phyloP scores from a whole-genome alignment of 2,888 invertebrate genomes.

The Adelognathus sp. region DNA sequence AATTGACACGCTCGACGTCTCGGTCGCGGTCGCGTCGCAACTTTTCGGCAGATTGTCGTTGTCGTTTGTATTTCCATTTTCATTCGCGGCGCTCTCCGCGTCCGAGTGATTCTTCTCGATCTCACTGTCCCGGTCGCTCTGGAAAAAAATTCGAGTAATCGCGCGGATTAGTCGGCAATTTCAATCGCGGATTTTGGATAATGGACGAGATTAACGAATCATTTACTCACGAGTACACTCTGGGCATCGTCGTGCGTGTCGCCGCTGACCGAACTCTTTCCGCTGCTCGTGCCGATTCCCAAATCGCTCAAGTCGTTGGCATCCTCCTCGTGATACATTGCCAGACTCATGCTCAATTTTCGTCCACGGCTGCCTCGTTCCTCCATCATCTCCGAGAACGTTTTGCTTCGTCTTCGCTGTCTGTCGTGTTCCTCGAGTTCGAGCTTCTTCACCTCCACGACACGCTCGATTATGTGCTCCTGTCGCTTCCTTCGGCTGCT shows the following conservation, averaged over 20 bases:
- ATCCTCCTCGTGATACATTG: slow-evolving; percentile 91
- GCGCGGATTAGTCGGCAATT: too few relatives aligned
- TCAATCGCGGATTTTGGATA: too few relatives aligned
- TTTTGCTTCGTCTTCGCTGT: slow-evolving; percentile 91
- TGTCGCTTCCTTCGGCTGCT: slow-evolving; percentile 95
- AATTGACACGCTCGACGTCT: slow-evolving; percentile 68
- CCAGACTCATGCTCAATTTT: slow-evolving; percentile 84
- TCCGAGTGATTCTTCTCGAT: slow-evolving; percentile 79
- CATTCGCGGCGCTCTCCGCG: slow-evolving; percentile 69
- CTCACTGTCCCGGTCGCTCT: slow-evolving; percentile 80
- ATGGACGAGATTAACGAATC: not conserved
- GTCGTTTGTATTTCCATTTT: slow-evolving; percentile 41
- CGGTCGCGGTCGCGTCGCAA: slow-evolving; percentile 48
- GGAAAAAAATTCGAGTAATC: slow-evolving; percentile 57
- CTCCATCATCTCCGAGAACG: slow-evolving; percentile 97
- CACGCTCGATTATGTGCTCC: slow-evolving; percentile 94
- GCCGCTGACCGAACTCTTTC: slow-evolving; percentile 79
- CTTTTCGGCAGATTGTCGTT: slow-evolving; percentile 44
- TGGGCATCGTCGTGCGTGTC: slow-evolving; percentile 78
- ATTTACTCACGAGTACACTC: slow-evolving; percentile 75
- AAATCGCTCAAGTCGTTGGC: slow-evolving; percentile 92
- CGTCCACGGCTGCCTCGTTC: slow-evolving; percentile 86
- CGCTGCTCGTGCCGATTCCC: slow-evolving; percentile 84
- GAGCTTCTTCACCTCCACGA: slow-evolving; percentile 93
- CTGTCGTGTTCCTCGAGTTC: slow-evolving; percentile 90